These are phyloP conservation scores for Myotis myotis DNA, from an alignment of 2,797 vertebrate genomes.

Conservation along the genomic window DNA sequence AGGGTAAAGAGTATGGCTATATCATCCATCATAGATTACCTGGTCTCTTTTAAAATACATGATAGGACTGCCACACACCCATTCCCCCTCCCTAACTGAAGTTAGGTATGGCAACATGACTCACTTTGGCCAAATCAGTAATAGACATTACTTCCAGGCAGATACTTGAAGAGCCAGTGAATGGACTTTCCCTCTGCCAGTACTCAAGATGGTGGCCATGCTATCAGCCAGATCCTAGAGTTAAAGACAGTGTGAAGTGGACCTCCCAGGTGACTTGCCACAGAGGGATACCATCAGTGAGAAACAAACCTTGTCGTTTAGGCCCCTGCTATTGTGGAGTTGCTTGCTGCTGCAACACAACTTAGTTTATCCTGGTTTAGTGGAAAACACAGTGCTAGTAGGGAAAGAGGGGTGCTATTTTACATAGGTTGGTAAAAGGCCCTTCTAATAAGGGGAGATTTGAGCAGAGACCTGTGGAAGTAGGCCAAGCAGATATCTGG, in stretches of 20 bases:
- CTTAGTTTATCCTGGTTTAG: not conserved
- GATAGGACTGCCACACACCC: not conserved
- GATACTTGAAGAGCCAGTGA: not conserved
- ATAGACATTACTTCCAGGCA: not conserved
- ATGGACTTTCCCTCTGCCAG: not conserved
- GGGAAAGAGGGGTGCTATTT: not conserved
- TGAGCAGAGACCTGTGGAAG: not conserved
- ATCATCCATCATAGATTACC: not conserved
- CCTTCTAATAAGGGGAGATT: not conserved
- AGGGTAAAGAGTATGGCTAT: not conserved
- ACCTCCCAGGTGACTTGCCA: not conserved
- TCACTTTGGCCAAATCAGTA: not conserved
- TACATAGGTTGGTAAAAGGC: not conserved
- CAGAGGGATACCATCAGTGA: not conserved
- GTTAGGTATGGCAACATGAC: not conserved
- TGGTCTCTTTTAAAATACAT: not conserved
- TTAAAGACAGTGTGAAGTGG: not conserved
- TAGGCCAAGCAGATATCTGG: not conserved
- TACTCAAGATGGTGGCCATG: not conserved
- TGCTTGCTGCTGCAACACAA: not conserved
- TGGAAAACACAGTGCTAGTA: not conserved
- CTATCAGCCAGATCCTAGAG: not conserved
- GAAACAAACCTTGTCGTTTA: not conserved
- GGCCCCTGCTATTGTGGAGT: not conserved
- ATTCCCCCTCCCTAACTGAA: not conserved